Conservation (phyloP, 2,888 invertebrate species). For the Netelia fuscicornis region DNA sequence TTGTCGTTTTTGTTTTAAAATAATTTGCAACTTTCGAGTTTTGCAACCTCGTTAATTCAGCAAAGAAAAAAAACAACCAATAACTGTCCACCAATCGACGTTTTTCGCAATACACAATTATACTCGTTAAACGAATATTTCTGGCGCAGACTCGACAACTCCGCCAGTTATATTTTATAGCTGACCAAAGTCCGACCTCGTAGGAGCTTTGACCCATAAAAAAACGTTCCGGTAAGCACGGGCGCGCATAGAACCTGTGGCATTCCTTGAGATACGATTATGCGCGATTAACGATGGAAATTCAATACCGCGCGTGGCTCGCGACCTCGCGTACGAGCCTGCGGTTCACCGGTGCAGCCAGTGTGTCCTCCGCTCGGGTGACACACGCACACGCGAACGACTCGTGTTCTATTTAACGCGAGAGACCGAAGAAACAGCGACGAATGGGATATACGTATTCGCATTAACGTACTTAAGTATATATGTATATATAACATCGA, state of each 20-base stretch:
- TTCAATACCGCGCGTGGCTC: slow-evolving; percentile 3
- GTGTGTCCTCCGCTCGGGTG: slow-evolving; percentile 1
- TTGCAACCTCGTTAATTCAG: slow-evolving; percentile 18
- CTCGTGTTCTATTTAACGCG: slow-evolving; percentile 42
- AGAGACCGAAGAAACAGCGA: slow-evolving; percentile 16
- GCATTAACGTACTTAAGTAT: slow-evolving; percentile 12
- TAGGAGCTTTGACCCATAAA: slow-evolving; percentile 2
- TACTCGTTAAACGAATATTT: too few species aligned
- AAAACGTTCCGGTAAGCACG: background rate
- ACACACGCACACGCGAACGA: slow-evolving; percentile 15
- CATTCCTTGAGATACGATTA: slow-evolving; percentile 4
- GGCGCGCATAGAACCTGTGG: background rate
- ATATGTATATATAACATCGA: background rate
- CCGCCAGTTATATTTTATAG: slow-evolving; percentile 20
- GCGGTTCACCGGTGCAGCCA: background rate
- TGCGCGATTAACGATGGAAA: slow-evolving; percentile 27
- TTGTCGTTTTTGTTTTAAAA: slow-evolving; percentile 13
- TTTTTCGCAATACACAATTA: slow-evolving; percentile 1
- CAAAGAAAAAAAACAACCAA: background rate
- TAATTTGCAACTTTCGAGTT: background rate
- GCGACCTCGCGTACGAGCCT: slow-evolving; percentile 13
- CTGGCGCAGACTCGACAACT: slow-evolving; percentile 11
- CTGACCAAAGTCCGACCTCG: background rate
- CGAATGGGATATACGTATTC: slow-evolving; percentile 12
- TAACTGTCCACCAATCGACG: slow-evolving; percentile 20